phyloP scores from a whole-genome alignment of 2,113 vertebrate species.

The Phoxinus phoxinus region DNA sequence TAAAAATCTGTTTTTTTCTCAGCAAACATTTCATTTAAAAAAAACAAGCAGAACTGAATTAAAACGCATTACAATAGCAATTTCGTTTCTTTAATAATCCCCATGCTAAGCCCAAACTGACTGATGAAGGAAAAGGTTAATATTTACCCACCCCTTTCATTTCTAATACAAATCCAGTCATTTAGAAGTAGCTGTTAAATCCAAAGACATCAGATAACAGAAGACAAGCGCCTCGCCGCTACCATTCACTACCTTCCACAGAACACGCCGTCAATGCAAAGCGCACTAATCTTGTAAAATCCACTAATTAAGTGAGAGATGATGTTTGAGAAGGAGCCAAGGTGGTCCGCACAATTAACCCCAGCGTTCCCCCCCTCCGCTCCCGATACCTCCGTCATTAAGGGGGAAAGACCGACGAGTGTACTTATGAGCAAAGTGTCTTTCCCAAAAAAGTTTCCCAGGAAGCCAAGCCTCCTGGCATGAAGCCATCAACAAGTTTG shows the following conservation, averaged over 20 bases:
- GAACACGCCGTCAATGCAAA: slow-evolving; percentile 46
- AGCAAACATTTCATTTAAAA: not conserved
- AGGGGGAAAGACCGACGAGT: not conserved
- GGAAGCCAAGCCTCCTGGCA: slow-evolving; percentile 16
- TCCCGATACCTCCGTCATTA: not conserved
- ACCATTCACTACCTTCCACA: slow-evolving; percentile 39
- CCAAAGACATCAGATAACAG: slow-evolving; percentile 52
- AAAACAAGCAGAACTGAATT: slow-evolving; percentile 9
- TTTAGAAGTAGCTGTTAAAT: slow-evolving; percentile 49
- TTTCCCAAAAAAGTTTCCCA: slow-evolving; percentile 51
- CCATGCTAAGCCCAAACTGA: not conserved
- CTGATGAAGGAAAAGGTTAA: slow-evolving; percentile 1
- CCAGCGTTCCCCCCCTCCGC: not conserved
- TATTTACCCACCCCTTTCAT: slow-evolving; percentile 21
- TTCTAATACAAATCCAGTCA: slow-evolving; percentile 22
- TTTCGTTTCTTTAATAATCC: slow-evolving; percentile 1
- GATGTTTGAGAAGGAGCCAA: slow-evolving; percentile 35
- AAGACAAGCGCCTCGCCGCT: not conserved
- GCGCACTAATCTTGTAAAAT: slow-evolving; percentile 53
- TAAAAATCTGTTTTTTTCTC: not conserved
- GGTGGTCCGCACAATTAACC: slow-evolving; percentile 24
- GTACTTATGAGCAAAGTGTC: slow-evolving; percentile 35
- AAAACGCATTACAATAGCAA: not conserved
- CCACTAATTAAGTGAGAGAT: slow-evolving; percentile 58
- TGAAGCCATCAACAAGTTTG: slow-evolving; percentile 38